phyloP scores from a whole-genome alignment of 2,113 vertebrate species.

The Cettia cetti region DNA sequence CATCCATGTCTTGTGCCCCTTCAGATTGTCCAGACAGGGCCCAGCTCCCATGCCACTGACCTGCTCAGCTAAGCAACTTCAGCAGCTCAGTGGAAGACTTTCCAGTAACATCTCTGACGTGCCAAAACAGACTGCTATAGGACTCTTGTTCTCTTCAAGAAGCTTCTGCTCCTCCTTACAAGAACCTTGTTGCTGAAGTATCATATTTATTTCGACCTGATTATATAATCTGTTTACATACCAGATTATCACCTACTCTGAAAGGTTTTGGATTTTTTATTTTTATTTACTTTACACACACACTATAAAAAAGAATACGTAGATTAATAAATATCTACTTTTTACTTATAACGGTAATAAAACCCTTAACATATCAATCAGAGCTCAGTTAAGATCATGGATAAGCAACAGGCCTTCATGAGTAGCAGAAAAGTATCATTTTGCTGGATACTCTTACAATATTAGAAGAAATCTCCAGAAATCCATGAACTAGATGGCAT shows the following conservation, averaged over 20 bases:
- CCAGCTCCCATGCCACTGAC: not conserved
- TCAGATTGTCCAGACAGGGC: not conserved
- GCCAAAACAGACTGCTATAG: not conserved
- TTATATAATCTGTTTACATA: not conserved
- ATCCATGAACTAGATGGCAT: accelerated
- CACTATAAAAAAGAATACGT: not conserved
- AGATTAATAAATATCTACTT: not conserved
- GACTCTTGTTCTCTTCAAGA: not conserved
- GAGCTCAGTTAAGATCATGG: not conserved
- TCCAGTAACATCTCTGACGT: not conserved
- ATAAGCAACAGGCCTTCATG: not conserved
- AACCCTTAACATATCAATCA: accelerated
- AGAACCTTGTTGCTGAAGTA: not conserved
- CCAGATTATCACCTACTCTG: not conserved
- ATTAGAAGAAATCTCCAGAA: not conserved
- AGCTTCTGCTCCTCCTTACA: not conserved
- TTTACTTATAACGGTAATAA: not conserved
- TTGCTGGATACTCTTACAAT: not conserved
- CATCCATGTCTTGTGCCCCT: accelerated
- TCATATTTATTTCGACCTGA: not conserved
- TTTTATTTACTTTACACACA: not conserved
- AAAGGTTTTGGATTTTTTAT: not conserved
- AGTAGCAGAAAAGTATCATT: not conserved
- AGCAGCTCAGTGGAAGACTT: not conserved
- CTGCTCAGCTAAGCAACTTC: not conserved